phyloP scores from a whole-genome alignment of 2,113 vertebrate species.

The Emydocephalus ijimae region DNA sequence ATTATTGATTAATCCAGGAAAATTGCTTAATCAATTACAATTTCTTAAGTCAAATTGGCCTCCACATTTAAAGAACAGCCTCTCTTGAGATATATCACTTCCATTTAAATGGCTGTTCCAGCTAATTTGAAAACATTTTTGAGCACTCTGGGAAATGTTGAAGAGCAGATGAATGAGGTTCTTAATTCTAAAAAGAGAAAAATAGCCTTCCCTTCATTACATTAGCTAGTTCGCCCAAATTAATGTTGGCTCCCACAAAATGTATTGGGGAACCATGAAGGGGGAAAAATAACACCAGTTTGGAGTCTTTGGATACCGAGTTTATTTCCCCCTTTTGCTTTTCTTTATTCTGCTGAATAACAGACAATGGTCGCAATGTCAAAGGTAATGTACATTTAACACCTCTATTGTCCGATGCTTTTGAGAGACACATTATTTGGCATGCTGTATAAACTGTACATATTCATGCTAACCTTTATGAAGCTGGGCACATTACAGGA shows the following conservation, averaged over 20 bases:
- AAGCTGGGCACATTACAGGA: conserved; percentile 51
- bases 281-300: background rate
- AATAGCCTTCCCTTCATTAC: too few species aligned
- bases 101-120: background rate
- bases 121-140: background rate
- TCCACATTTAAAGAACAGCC: background rate
- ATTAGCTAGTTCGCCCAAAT: background rate
- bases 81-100: background rate
- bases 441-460: conserved; percentile 75
- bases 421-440: conserved; percentile 62
- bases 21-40: background rate
- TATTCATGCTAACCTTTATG: conserved; percentile 58
- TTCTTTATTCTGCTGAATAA: conserved; percentile 71
- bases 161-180: background rate
- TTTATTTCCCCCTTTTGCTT: conserved; percentile 70
- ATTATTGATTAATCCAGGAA: background rate
- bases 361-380: conserved; percentile 94
- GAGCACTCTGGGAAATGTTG: background rate
- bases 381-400: conserved; percentile 86
- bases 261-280: background rate
- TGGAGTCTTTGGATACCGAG: conserved; percentile 55
- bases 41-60: background rate
- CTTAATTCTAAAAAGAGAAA: background rate
- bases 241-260: background rate
- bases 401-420: conserved; percentile 52